Evolutionary conservation across 2,888 invertebrate genomes (phyloP), one percentile per base, ranked within the genome.

Genomic region (Alcis repandata): DNA sequence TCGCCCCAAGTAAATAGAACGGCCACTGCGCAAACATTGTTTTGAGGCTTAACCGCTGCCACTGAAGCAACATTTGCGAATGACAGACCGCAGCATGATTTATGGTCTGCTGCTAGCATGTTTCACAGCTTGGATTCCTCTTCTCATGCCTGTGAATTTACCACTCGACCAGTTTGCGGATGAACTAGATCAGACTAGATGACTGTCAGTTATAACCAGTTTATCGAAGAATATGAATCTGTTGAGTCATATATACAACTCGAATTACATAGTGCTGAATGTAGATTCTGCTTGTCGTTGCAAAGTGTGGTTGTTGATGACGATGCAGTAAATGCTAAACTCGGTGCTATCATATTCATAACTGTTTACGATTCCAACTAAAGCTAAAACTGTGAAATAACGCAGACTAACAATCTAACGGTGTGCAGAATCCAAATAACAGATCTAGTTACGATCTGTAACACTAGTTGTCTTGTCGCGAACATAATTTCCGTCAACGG

Each of bases 61-160:
- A 41, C 52, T 58, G 38, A 19, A 19, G 43, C 48, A 48, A 59
- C 54, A 62, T 67, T 67, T 67, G 65, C 65, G 10, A 48, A 20
- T 53, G 67, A 69, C 67, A 69, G 59, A 48, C 49, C 59, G 63
- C 45, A 32, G 19, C 19, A 59, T 69, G 68, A 66, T 68, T 64
- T 60, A 69, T 63, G 57, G 22, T 46, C 9, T 52, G 57, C 62
- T 36, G 15, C 59, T 59, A n/a, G n/a, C 53, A 36, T 63, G 59
- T 63, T 64, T 49, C 59, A 45, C 60, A 38, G 48, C 41, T 63
- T 40, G 56, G 17, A 33, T 53, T 22, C 53, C 53, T 46, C 53
- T 63, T 32, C 41, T 43, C 32, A 57, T 48, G 60, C 41, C 62
- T 51, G 53, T 61, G 53, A 57, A 59, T 51, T 53, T 53, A 49